Percentiles rank a stretch among this genome's conserved stretches.
Conservation (phyloP, 2,888 invertebrate genomes). For the Melieria omissa region DNA sequence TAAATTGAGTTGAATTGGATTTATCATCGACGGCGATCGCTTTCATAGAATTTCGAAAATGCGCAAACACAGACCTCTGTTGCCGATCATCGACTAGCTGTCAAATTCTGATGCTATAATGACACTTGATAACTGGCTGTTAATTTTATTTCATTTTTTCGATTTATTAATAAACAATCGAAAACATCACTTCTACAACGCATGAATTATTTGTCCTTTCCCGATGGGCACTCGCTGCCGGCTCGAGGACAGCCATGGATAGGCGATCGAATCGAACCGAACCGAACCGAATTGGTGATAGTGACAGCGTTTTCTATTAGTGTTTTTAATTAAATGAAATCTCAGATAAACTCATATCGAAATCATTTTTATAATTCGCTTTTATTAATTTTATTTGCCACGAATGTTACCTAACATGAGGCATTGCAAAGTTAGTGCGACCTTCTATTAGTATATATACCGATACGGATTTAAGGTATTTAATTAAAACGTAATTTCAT, state of each 20-base stretch:
- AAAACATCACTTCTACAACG: slow-evolving; percentile 57
- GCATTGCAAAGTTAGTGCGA: background rate
- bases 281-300: slow-evolving; percentile 9
- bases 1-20: background rate
- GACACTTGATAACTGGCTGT: slow-evolving; percentile 26
- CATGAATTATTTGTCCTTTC: slow-evolving; percentile 47
- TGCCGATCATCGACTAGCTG: background rate
- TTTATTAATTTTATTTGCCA: background rate
- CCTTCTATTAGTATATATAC: background rate
- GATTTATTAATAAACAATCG: slow-evolving; percentile 49
- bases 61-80: background rate
- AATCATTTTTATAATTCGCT: background rate
- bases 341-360: slow-evolving; percentile 36
- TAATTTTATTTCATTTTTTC: slow-evolving; percentile 25
- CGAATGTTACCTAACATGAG: background rate
- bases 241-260: no score
- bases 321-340: slow-evolving; percentile 58
- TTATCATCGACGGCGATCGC: background rate
- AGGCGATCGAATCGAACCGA: no score
- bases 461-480: slow-evolving; percentile 5
- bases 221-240: no score
- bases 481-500: slow-evolving; percentile 3
- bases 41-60: background rate
- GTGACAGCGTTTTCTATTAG: slow-evolving; percentile 55
- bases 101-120: slow-evolving; percentile 13